These are phyloP conservation scores for Heliconius hermathena DNA, from an alignment of 1,140 invertebrate genomes.

Conservation along the genomic window DNA sequence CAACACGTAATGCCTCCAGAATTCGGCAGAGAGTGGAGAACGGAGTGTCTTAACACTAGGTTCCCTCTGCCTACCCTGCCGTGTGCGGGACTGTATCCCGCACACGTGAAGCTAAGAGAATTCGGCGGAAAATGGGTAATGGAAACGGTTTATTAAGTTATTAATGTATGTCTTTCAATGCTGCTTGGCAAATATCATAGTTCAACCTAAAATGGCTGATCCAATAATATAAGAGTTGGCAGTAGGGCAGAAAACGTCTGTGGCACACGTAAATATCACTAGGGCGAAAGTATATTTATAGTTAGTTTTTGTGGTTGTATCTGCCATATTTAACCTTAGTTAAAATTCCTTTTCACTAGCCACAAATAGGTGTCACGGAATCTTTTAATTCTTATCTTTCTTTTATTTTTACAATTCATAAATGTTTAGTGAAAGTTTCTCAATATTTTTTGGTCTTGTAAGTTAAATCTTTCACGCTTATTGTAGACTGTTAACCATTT, in stretches of 20 bases:
- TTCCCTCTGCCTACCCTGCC: no score
- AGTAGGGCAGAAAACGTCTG: slow-evolving; percentile 50
- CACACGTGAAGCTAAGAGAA: no score
- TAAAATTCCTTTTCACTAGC: neutral
- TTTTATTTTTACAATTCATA: neutral
- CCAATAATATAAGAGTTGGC: slow-evolving; percentile 64
- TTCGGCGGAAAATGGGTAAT: no score
- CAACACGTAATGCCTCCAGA: no score
- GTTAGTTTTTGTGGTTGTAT: slow-evolving; percentile 15
- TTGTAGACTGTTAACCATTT: slow-evolving; percentile 2
- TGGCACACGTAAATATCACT: slow-evolving; percentile 67
- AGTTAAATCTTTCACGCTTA: neutral
- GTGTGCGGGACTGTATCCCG: no score
- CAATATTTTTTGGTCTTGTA: neutral
- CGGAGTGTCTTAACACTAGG: no score
- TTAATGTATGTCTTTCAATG: neutral
- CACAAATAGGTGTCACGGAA: neutral
- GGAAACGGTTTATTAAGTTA: no score
- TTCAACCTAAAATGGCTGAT: slow-evolving; percentile 59
- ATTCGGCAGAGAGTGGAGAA: no score
- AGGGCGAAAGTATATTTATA: slow-evolving; percentile 49
- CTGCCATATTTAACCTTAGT: neutral
- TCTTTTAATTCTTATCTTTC: slow-evolving; percentile 1
- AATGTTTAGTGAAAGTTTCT: slow-evolving; percentile 5
- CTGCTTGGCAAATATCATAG: slow-evolving; percentile 46